Conservation (phyloP, 2,113 vertebrate genomes). For the Poeciliopsis prolifica region DNA sequence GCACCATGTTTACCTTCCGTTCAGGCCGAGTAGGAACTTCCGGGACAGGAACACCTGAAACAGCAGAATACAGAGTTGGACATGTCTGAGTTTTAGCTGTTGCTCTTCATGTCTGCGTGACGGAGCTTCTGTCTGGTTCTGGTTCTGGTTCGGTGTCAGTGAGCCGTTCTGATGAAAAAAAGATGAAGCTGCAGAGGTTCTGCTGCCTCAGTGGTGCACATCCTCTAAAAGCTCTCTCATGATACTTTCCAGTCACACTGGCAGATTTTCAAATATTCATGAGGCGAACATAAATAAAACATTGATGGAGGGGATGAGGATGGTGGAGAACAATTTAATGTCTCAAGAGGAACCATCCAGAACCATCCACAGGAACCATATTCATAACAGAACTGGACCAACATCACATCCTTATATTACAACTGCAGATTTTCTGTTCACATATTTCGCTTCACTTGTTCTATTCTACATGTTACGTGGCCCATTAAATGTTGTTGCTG, state of each 20-base stretch:
- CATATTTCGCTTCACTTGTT: background rate
- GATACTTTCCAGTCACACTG: background rate
- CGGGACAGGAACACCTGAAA: constrained; percentile 54
- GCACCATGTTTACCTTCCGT: constrained; percentile 56
- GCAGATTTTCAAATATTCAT: background rate
- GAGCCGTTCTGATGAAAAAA: background rate
- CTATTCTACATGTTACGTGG: no score
- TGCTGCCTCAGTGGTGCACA: background rate
- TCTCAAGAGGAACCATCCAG: background rate
- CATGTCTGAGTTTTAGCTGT: background rate
- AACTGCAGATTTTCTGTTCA: background rate
- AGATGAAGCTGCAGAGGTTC: background rate
- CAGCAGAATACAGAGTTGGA: background rate
- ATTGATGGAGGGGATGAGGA: background rate
- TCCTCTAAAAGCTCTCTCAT: background rate
- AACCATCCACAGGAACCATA: background rate
- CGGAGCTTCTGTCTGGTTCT: background rate
- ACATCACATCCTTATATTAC: background rate
- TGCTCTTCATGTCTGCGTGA: background rate
- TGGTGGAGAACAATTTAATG: background rate
- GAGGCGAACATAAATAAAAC: background rate
- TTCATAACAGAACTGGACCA: background rate
- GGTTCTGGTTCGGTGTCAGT: background rate
- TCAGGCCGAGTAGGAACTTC: constrained; percentile 38
- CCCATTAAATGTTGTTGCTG: no score